These are phyloP conservation scores for Pterocles orientalis DNA, from an alignment of 2,113 vertebrate species.

Conservation along the genomic window DNA sequence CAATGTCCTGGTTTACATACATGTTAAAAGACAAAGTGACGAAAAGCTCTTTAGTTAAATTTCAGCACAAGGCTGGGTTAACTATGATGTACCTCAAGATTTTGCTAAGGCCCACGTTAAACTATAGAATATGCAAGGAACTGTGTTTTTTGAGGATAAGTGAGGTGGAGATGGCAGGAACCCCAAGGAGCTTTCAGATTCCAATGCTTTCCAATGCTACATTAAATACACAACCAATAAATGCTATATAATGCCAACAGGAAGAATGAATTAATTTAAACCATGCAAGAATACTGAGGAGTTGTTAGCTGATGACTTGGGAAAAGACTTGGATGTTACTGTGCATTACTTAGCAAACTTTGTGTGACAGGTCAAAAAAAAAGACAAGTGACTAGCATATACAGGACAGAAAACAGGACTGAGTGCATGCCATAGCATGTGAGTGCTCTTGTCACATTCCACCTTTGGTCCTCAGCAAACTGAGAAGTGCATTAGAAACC, in stretches of 20 bases:
- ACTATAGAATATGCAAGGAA: background rate
- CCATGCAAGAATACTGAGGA: background rate
- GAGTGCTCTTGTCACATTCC: background rate
- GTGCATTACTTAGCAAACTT: background rate
- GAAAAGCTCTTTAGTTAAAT: background rate
- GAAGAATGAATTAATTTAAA: background rate
- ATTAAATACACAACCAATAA: background rate
- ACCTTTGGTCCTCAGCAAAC: background rate
- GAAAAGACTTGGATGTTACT: background rate
- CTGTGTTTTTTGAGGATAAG: background rate
- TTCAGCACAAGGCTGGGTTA: background rate
- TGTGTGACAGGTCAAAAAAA: background rate
- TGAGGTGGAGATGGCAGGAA: background rate
- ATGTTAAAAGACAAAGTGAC: background rate
- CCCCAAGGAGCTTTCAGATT: background rate
- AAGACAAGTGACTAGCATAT: background rate
- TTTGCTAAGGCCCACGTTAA: background rate
- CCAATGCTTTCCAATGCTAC: background rate
- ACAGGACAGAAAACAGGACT: background rate
- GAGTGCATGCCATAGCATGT: rapidly evolving
- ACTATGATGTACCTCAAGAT: background rate
- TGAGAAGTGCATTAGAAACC: background rate
- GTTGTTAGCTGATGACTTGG: background rate
- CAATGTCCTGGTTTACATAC: background rate
- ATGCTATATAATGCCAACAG: background rate